Conservation (phyloP, 2,113 vertebrate species). For the Oreochromis spilurus region DNA sequence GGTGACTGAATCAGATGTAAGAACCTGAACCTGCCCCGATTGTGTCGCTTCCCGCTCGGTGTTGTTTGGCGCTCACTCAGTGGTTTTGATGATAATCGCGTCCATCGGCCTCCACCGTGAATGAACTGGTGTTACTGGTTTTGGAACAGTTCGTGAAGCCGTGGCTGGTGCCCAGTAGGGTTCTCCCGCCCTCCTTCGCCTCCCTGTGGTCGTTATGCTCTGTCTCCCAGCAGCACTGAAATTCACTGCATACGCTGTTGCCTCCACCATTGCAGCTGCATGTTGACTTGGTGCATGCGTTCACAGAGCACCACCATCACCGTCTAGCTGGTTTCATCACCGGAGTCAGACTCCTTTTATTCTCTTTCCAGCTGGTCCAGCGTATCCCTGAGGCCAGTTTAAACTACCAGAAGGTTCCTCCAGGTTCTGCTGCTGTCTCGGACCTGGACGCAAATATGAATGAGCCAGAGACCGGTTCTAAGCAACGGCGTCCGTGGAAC, state of each 20-base stretch:
- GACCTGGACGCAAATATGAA: slow-evolving; percentile 93
- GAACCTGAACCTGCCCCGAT: not conserved
- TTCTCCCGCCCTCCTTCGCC: not conserved
- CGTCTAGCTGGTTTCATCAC: not conserved
- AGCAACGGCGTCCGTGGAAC: slow-evolving; percentile 68
- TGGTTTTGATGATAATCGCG: not conserved
- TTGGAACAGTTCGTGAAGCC: slow-evolving; percentile 4
- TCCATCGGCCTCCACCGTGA: not conserved
- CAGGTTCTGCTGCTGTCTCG: slow-evolving; percentile 76
- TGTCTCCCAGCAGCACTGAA: slow-evolving; percentile 44
- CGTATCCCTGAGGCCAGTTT: slow-evolving; percentile 94
- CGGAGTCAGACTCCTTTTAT: slow-evolving; percentile 22
- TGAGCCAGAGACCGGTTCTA: slow-evolving; percentile 66
- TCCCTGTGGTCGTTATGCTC: not conserved
- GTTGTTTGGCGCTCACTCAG: not conserved
- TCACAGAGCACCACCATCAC: slow-evolving; percentile 11
- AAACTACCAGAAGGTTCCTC: slow-evolving; percentile 95
- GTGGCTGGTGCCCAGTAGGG: not conserved
- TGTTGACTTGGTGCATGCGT: slow-evolving; percentile 56
- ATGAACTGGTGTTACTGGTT: slow-evolving; percentile 17
- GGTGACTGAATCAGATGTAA: not conserved
- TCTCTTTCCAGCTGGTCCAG: slow-evolving; percentile 84
- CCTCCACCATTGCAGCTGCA: slow-evolving; percentile 47
- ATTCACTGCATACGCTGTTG: slow-evolving; percentile 27
- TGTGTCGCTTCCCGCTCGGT: not conserved